Evolutionary conservation across 2,113 vertebrate species (phyloP), one percentile per base, ranked within the genome.

Genomic region (Brachypodius melanocephalos): DNA sequence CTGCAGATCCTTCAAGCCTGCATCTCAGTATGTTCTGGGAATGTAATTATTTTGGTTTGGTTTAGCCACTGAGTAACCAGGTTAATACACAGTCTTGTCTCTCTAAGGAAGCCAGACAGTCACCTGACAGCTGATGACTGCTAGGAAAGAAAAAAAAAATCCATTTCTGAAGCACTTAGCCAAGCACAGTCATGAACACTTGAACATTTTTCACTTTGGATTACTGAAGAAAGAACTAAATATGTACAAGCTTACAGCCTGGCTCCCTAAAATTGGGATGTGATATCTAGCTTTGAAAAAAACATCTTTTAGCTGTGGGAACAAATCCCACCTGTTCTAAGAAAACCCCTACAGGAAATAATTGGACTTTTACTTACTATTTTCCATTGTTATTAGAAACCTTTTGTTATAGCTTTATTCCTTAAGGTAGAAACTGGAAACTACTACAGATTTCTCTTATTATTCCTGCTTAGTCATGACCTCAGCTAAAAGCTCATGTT

Each of bases 381-480:
- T 91, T 80, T 80, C 61, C 67, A 79, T 62, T 88, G 79, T 84
- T 84, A 77, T 10, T 92, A 85, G 88, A 96, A 86, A 92, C 46
- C 73, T 69, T 29, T 75, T 83, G 52, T 58, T 73, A 62, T 5
- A 83, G 79, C n/a, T 77, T 80, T 88, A 86, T 77, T 90, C 79
- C 75, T 88, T 81, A 78, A 74, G 79, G 90, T 87, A 94, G 76
- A 94, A 90, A 88, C 52, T 51, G 71, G 69, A 91, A 93, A 87
- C 59, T 52, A 81, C 40, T 42, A 67, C 52, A 89, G 80, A 84
- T 86, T 90, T 80, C 74, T 88, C 73, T 61, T 87, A 71, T 51
- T 93, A 90, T 92, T 92, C 72, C 63, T 78, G 89, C 57, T 90
- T 52, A 88, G 65, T 77, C 83, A 90, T 0, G 1, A 81, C 68